Evolutionary conservation across 2,888 invertebrate species (phyloP).

Genomic region (Mamestra brassicae): DNA sequence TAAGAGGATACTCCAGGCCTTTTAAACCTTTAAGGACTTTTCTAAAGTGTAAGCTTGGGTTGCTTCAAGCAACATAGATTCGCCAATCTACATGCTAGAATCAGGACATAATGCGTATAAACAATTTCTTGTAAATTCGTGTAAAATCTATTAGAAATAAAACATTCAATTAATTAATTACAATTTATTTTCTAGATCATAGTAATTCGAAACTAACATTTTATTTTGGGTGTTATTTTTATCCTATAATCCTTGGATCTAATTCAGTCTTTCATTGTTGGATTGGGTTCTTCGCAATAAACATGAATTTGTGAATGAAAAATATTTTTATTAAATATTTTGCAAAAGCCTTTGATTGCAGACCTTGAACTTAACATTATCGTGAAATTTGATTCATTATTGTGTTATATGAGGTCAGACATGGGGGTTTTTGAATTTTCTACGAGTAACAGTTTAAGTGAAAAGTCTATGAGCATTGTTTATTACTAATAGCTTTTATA

Average conservation of each 20-base stretch:
- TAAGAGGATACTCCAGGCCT: slow-evolving; percentile 1
- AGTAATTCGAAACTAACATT: background rate
- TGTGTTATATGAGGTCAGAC: no score
- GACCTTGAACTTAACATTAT: no score
- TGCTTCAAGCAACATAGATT: background rate
- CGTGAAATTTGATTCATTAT: no score
- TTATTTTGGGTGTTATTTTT: background rate
- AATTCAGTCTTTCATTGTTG: background rate
- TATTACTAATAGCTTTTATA: background rate
- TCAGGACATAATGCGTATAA: background rate
- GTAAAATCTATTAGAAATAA: background rate
- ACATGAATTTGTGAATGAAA: background rate
- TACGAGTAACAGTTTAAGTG: no score
- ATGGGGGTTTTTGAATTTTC: no score
- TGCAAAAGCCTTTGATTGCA: no score
- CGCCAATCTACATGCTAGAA: background rate
- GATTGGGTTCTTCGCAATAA: slow-evolving; percentile 1
- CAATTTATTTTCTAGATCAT: background rate
- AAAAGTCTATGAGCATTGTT: no score
- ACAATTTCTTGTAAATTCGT: background rate
- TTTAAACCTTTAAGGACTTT: background rate
- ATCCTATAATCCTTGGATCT: background rate
- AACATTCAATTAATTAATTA: background rate
- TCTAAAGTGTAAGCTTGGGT: background rate
- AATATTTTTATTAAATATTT: no score